Conservation (phyloP, 2,888 invertebrate species). For the Lepetodrilus schrolli region DNA sequence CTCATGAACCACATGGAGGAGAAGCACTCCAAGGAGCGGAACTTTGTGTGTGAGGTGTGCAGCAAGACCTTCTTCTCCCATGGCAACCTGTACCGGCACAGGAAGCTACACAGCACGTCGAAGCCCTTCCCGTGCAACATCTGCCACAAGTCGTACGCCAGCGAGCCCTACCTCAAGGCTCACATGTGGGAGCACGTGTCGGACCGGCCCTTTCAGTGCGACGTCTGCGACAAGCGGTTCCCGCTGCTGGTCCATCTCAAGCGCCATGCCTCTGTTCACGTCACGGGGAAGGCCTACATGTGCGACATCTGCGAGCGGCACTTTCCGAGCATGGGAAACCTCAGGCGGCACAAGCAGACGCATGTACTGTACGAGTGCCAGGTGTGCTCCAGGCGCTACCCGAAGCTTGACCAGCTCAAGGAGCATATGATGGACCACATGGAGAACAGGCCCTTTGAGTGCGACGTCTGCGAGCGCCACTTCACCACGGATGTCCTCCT, state of each 20-base stretch:
- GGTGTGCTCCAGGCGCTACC: constrained; percentile 29
- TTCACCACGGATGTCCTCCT: constrained; percentile 23
- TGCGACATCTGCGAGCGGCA: constrained; percentile 33
- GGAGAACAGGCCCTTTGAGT: constrained; percentile 36
- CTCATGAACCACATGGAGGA: background rate
- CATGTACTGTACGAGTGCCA: constrained; percentile 36
- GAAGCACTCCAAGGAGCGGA: background rate
- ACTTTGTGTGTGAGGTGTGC: constrained; percentile 28
- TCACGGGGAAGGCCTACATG: constrained; percentile 28
- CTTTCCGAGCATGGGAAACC: constrained; percentile 27
- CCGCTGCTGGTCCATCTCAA: constrained; percentile 16
- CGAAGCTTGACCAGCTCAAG: constrained; percentile 33
- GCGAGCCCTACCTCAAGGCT: background rate
- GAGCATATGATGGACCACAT: constrained; percentile 39
- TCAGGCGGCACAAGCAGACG: constrained; percentile 31
- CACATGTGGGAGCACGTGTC: constrained; percentile 37
- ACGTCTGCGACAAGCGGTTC: constrained; percentile 33
- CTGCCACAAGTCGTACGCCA: constrained; percentile 24
- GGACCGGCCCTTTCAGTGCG: constrained; percentile 38
- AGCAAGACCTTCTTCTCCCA: background rate
- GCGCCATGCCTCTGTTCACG: constrained; percentile 10
- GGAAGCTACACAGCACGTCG: constrained; percentile 11
- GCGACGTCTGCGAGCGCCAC: constrained; percentile 30
- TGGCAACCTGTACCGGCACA: constrained; percentile 13
- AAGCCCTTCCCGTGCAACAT: constrained; percentile 23